phyloP scores from a whole-genome alignment of 1,140 invertebrate species.

The Andrena cerasifolii region DNA sequence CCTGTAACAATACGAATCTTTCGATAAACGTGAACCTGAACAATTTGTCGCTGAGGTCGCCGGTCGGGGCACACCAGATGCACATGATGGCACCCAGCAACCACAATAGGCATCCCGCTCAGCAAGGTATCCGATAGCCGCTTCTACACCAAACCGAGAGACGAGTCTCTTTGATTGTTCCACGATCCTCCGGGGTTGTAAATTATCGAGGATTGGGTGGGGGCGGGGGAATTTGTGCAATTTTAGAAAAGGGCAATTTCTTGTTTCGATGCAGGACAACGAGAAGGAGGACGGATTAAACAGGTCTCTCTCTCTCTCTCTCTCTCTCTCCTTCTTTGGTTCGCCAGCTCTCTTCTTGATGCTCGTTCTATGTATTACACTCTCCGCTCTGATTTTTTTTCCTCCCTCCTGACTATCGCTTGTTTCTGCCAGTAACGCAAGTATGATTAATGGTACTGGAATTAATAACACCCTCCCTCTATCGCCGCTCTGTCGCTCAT shows the following conservation, averaged over 20 bases:
- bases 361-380: constrained; percentile 51
- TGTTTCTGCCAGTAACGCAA: constrained; percentile 52
- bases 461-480: constrained; percentile 43
- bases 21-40: constrained; percentile 82
- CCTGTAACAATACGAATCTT: constrained; percentile 82
- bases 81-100: constrained; percentile 82
- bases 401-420: constrained; percentile 43
- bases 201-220: background rate
- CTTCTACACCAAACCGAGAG: constrained; percentile 82
- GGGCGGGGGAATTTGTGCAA: background rate
- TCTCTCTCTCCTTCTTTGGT: constrained; percentile 1
- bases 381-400: constrained; percentile 30
- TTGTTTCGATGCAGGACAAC: no score
- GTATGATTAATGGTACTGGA: constrained; percentile 47
- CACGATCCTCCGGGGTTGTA: background rate
- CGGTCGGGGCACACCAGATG: constrained; percentile 81
- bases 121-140: constrained; percentile 82
- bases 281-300: background rate
- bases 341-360: constrained; percentile 31
- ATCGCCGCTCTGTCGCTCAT: constrained; percentile 26
- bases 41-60: constrained; percentile 81
- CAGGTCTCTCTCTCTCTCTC: constrained; percentile 60
- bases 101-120: constrained; percentile 82
- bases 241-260: no score
- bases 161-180: background rate